Evolutionary conservation across 2,797 vertebrate species (phyloP).

Genomic region (Catostomus latipinnis): DNA sequence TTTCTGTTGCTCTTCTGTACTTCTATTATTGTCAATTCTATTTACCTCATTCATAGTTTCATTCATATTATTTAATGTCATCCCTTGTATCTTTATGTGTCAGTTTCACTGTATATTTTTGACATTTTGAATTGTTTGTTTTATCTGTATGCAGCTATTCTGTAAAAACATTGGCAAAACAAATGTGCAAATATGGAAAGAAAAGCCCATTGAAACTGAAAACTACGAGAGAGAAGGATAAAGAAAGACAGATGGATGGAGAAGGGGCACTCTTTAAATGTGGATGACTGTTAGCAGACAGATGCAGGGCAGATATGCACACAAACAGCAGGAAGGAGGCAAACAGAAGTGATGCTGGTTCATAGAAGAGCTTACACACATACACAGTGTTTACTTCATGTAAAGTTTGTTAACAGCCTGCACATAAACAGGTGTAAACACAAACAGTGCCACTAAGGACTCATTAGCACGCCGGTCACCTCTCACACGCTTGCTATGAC

Average conservation of each 20-base stretch:
- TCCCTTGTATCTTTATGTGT: no score
- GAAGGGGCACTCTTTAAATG: slow-evolving; percentile 31
- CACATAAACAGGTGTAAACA: slow-evolving; percentile 51
- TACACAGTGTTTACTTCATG: slow-evolving; percentile 49
- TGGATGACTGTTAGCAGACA: slow-evolving; percentile 40
- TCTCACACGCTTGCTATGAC: slow-evolving; percentile 66
- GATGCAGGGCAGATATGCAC: slow-evolving; percentile 42
- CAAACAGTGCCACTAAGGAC: slow-evolving; percentile 50
- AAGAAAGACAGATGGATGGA: slow-evolving; percentile 37
- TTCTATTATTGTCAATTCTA: no score
- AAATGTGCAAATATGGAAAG: no score
- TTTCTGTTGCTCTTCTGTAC: no score
- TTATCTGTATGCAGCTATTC: no score
- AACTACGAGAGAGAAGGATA: neutral
- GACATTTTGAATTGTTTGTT: no score
- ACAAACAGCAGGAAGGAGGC: slow-evolving; percentile 35
- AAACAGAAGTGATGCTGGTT: slow-evolving; percentile 63
- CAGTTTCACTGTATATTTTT: no score
- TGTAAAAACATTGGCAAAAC: no score
- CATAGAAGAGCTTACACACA: slow-evolving; percentile 32
- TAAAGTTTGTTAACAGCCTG: slow-evolving; percentile 65
- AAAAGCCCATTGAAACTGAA: no score
- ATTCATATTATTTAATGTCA: no score
- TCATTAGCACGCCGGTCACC: slow-evolving; percentile 60
- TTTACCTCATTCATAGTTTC: no score